phyloP scores from a whole-genome alignment of 2,888 invertebrate genomes.

The Calameuta pallipes region DNA sequence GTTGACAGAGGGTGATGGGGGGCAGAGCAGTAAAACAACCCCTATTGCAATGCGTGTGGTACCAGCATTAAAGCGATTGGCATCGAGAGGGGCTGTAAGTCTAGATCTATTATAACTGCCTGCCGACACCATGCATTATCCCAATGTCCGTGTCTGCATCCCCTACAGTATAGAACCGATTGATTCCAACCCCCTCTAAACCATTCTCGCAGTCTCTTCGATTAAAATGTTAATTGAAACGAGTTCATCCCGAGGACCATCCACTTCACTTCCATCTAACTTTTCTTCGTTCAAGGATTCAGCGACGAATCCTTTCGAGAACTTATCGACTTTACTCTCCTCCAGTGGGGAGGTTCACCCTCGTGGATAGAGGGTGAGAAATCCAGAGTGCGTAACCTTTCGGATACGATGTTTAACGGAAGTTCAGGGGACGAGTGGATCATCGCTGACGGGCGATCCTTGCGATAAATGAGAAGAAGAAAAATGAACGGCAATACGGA shows the following conservation, averaged over 20 bases:
- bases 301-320: neutral
- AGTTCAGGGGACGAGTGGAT: neutral
- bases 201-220: neutral
- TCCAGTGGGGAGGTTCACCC: neutral
- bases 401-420: neutral
- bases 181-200: neutral
- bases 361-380: neutral
- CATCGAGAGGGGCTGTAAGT: conserved; percentile 27
- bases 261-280: neutral
- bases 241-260: neutral
- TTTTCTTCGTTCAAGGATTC: neutral
- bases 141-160: neutral
- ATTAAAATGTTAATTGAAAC: neutral
- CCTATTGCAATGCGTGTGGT: conserved; percentile 28
- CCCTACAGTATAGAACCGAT: neutral
- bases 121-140: conserved; percentile 23
- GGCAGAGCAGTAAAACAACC: neutral
- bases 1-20: neutral
- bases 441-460: neutral
- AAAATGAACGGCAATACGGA: conserved; percentile 21
- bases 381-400: neutral
- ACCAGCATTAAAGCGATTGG: conserved; percentile 32
- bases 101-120: conserved; percentile 27
- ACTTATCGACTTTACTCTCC: neutral
- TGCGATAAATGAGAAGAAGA: neutral